phyloP scores from a whole-genome alignment of 1,140 invertebrate species.

The Diabrotica undecimpunctata region DNA sequence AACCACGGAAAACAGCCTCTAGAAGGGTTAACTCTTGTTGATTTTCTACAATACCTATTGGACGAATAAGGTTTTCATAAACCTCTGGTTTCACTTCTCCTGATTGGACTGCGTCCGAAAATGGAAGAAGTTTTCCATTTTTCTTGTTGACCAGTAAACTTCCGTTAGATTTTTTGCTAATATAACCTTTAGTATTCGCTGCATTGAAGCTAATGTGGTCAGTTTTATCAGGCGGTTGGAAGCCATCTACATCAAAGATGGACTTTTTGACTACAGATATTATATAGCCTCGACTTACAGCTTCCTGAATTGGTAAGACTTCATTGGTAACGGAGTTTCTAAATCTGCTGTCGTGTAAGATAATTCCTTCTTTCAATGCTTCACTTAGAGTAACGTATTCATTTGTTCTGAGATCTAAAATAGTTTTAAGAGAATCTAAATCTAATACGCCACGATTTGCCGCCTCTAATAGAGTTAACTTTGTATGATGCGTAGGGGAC shows the following conservation, averaged over 20 bases:
- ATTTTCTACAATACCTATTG: conserved; percentile 74
- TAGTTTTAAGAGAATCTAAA: conserved; percentile 72
- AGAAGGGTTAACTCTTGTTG: conserved; percentile 76
- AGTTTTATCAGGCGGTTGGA: conserved; percentile 76
- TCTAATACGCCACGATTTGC: conserved; percentile 83
- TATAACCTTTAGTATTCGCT: conserved; percentile 74
- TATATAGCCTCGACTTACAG: conserved; percentile 82
- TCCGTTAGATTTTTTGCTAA: conserved; percentile 69
- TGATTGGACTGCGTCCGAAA: conserved; percentile 65
- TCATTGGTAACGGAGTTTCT: conserved; percentile 68
- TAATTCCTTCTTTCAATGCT: conserved; percentile 74
- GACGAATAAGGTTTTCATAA: conserved; percentile 76
- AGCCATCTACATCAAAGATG: conserved; percentile 88
- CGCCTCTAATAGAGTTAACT: conserved; percentile 78
- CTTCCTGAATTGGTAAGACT: conserved; percentile 70
- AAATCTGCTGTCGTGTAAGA: conserved; percentile 70
- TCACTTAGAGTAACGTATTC: conserved; percentile 80
- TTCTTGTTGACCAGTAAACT: conserved; percentile 70
- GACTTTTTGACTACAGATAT: conserved; percentile 83
- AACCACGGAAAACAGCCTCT: conserved; percentile 77
- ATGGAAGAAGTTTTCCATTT: conserved; percentile 67
- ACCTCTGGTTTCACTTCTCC: conserved; percentile 71
- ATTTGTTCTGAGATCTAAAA: conserved; percentile 73
- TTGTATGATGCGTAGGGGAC: conserved; percentile 72
- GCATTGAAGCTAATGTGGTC: conserved; percentile 84